A percentile compares a stretch with the other conserved stretches of the same genome.
Evolutionary conservation across 2,888 invertebrate species (phyloP).

Genomic region (Rhagophthalmus giganteus): DNA sequence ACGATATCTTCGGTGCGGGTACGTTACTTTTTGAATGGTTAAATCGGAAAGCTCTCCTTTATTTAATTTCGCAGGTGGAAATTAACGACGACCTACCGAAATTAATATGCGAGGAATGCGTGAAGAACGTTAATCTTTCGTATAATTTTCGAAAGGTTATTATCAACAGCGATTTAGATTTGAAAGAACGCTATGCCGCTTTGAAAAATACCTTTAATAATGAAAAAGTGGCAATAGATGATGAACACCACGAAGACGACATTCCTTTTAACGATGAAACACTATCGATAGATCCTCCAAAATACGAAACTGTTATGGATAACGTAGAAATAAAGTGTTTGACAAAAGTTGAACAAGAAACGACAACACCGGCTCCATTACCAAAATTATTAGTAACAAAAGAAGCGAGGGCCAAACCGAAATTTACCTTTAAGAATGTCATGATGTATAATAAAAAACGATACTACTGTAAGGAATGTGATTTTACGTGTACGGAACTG

Average conservation of each 20-base stretch:
- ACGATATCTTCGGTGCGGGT: constrained; percentile 11
- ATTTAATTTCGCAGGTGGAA: constrained; percentile 11
- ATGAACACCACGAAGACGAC: background rate
- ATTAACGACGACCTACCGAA: constrained; percentile 11
- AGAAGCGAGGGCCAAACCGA: background rate
- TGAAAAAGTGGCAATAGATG: too few species aligned
- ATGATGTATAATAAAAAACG: constrained; percentile 4
- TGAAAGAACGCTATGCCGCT: constrained; percentile 11
- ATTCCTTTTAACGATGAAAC: background rate
- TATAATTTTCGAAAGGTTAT: constrained; percentile 25
- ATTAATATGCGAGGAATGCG: constrained; percentile 16
- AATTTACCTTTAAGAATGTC: constrained; percentile 6
- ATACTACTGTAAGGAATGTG: background rate
- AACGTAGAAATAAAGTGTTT: background rate
- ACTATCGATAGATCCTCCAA: background rate
- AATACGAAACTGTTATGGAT: background rate
- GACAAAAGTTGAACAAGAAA: background rate
- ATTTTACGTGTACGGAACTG: constrained; percentile 1
- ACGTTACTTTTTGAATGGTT: too few species aligned
- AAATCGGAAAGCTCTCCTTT: too few species aligned
- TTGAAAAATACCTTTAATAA: too few species aligned
- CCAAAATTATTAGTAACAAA: constrained; percentile 1
- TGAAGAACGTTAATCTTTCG: constrained; percentile 11
- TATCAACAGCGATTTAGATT: constrained; percentile 12
- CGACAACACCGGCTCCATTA: background rate